A percentile compares a stretch with the other conserved stretches of the same genome.
Conservation (phyloP, 2,888 invertebrate species). For the Limnephilus marmoratus region DNA sequence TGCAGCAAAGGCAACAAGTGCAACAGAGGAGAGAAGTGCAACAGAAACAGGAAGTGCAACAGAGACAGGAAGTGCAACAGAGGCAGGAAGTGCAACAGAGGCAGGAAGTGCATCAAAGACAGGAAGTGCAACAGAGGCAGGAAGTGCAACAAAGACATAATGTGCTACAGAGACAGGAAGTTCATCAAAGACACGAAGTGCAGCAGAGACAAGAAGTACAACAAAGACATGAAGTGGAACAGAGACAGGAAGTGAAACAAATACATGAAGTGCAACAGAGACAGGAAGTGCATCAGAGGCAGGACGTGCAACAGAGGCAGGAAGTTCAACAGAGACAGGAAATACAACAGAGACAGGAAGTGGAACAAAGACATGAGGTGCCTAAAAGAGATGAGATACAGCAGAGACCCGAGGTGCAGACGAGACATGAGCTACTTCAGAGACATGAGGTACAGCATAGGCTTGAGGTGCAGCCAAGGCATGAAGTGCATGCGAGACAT, state of each 20-base stretch:
- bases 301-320: background rate
- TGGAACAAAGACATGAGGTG: conserved; percentile 7
- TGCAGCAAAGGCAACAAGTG: conserved; percentile 8
- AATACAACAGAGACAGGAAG: conserved; percentile 18
- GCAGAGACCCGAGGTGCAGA: background rate
- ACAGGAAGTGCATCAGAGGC: background rate
- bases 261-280: background rate
- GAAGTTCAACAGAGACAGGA: conserved; percentile 17
- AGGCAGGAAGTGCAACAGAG: too few species aligned
- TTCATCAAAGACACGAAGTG: background rate
- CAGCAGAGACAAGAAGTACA: conserved; percentile 7
- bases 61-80: too few species aligned
- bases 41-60: too few species aligned
- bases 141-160: background rate
- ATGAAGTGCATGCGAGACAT: background rate
- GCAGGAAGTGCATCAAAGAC: background rate
- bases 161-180: background rate
- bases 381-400: background rate
- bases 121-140: background rate
- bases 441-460: conserved; percentile 23
- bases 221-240: conserved; percentile 6
- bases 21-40: too few species aligned
- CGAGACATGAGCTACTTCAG: background rate
- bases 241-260: background rate
- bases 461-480: background rate